Percentiles rank a stretch among this genome's conserved stretches.
phyloP scores from a whole-genome alignment of 1,140 invertebrate genomes.

The Augochlora pura region DNA sequence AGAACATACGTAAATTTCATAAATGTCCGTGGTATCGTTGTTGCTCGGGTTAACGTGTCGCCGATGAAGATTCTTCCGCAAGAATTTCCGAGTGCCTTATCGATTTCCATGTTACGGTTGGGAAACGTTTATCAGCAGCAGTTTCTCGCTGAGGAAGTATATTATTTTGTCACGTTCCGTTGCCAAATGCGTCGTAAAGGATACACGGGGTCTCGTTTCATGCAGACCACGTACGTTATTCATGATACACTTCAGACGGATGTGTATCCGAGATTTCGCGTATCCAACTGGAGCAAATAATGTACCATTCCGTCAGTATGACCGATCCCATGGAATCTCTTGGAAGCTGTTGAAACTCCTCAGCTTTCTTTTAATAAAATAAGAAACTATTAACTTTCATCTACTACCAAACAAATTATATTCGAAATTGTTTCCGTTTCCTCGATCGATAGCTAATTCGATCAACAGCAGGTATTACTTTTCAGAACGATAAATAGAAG shows the following conservation, averaged over 20 bases:
- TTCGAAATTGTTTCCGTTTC: too few species aligned
- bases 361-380: neutral
- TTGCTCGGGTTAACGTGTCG: too few species aligned
- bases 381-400: neutral
- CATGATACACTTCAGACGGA: constrained; percentile 30
- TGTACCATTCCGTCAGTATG: neutral
- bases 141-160: neutral
- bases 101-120: neutral
- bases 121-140: neutral
- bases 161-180: constrained; percentile 44
- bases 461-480: too few species aligned
- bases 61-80: too few species aligned
- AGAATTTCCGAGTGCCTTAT: neutral
- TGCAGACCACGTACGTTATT: constrained; percentile 48
- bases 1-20: too few species aligned
- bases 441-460: too few species aligned
- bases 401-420: too few species aligned
- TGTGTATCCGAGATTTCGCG: constrained; percentile 7
- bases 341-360: neutral
- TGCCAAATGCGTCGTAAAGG: constrained; percentile 47
- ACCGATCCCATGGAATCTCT: neutral
- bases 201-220: constrained; percentile 33
- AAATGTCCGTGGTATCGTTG: too few species aligned
- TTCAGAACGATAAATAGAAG: too few species aligned
- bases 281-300: neutral